Base-by-base conservation (phyloP, 2,888 invertebrate genomes). In the Caenorhabditis japonica region DNA sequence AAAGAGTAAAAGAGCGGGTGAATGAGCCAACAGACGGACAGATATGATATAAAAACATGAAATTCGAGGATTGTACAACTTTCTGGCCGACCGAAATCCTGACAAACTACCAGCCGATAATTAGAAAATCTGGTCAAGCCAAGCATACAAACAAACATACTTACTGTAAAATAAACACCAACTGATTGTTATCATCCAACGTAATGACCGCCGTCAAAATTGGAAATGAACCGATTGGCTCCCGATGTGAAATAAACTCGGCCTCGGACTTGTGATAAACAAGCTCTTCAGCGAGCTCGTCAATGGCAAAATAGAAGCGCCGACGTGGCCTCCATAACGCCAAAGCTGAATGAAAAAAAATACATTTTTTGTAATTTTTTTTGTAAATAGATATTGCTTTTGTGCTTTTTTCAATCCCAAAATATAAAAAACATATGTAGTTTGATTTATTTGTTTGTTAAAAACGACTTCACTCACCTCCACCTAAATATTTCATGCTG, bases 301-400 rank as follows among this genome's bases (percentile, higher is more conserved):
- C 84, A 51, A 85, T 66, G 8, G 83, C 85, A 53, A 84, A 85
- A 68, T 83, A 85, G 41, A 77, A 73, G 8, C 79, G 75, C 55
- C 83, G 80, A 27, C 79, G 76, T 12, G 82, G 71, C 30, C 77
- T 58, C 43, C 84, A 70, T 36, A 81, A 74, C 13, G 80, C 64
- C 15, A 84, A 59, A 21, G 82, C 82, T 83, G 69, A 76, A 83
- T 76, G 44, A 19, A n/a, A n/a, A n/a, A n/a, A n/a, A n/a, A n/a
- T n/a, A n/a, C n/a, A n/a, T n/a, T n/a, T n/a, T n/a, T n/a, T n/a
- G n/a, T n/a, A n/a, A n/a, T n/a, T n/a, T n/a, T n/a, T n/a, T n/a
- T n/a, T n/a, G n/a, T n/a, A n/a, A n/a, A 8, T 17, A n/a, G 13
- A 30, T n/a, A 30, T 15, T 4, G 7, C 12, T 34, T 36, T 5